A percentile compares a stretch with the other conserved stretches of the same genome.
Evolutionary conservation across 2,888 invertebrate genomes (phyloP).

Genomic region (Yponomeuta evonymella): DNA sequence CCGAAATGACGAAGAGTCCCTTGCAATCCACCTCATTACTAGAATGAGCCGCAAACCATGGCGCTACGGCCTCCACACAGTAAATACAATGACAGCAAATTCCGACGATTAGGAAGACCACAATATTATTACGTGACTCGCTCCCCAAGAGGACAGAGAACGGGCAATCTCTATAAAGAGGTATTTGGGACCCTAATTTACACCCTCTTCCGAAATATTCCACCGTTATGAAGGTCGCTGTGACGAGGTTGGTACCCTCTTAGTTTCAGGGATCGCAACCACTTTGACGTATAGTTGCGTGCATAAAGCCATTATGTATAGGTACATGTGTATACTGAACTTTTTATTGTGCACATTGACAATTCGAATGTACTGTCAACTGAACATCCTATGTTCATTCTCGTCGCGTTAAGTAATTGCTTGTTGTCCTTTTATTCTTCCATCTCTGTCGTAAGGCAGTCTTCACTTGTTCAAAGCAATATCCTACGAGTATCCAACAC

Average conservation of each 20-base stretch:
- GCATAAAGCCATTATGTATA: neutral
- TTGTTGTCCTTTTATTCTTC: too few species aligned
- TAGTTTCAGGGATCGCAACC: slow-evolving; percentile 22
- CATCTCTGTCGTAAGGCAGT: too few species aligned
- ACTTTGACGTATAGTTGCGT: slow-evolving; percentile 5
- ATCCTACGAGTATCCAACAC: neutral
- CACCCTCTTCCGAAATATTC: slow-evolving; percentile 68
- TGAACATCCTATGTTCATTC: too few species aligned
- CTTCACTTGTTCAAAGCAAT: too few species aligned
- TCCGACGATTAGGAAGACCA: slow-evolving; percentile 53
- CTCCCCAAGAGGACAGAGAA: slow-evolving; percentile 44
- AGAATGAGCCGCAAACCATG: slow-evolving; percentile 24
- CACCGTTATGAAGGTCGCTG: slow-evolving; percentile 55
- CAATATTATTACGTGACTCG: slow-evolving; percentile 68
- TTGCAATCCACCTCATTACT: slow-evolving; percentile 27
- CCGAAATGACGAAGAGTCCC: neutral
- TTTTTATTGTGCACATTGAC: too few species aligned
- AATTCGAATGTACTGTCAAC: too few species aligned
- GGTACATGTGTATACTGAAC: too few species aligned
- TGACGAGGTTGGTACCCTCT: slow-evolving; percentile 36
- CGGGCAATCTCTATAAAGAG: slow-evolving; percentile 64
- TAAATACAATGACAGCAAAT: slow-evolving; percentile 25
- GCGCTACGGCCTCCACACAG: neutral
- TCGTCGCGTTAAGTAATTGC: too few species aligned
- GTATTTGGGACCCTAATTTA: slow-evolving; percentile 69